Evolutionary conservation across 1,140 invertebrate species (phyloP).

Genomic region (Bombus pyrosoma): DNA sequence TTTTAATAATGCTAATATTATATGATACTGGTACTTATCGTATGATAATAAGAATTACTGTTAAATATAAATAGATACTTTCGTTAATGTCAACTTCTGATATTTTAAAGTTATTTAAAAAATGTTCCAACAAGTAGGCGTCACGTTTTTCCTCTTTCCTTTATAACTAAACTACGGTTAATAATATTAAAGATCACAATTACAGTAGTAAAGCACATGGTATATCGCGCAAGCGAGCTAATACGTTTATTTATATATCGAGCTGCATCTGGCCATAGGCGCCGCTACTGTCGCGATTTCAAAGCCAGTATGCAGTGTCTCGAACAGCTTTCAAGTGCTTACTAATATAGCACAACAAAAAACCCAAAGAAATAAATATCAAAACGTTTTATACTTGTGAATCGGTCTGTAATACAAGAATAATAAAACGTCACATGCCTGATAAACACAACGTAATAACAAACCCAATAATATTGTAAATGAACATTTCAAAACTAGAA

Average conservation of each 20-base stretch:
- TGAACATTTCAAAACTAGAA: background rate
- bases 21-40: background rate
- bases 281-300: constrained; percentile 38
- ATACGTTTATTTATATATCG: constrained; percentile 48
- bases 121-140: background rate
- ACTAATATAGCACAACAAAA: constrained; percentile 7
- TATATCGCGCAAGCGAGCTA: constrained; percentile 29
- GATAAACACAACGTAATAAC: background rate
- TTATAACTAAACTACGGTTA: background rate
- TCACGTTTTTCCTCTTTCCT: background rate
- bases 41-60: constrained; percentile 2
- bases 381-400: background rate
- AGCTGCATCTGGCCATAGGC: constrained; percentile 31
- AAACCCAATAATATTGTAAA: background rate
- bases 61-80: background rate
- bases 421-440: background rate
- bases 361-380: background rate
- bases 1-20: constrained; percentile 18
- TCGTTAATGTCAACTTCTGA: constrained; percentile 3
- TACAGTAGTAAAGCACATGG: constrained; percentile 13
- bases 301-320: constrained; percentile 41
- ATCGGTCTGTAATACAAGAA: background rate
- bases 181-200: constrained; percentile 12
- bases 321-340: constrained; percentile 9
- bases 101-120: constrained; percentile 9